These are phyloP conservation scores for Drosophila prostipennis DNA, from an alignment of 2,888 invertebrate genomes.

Conservation along the genomic window DNA sequence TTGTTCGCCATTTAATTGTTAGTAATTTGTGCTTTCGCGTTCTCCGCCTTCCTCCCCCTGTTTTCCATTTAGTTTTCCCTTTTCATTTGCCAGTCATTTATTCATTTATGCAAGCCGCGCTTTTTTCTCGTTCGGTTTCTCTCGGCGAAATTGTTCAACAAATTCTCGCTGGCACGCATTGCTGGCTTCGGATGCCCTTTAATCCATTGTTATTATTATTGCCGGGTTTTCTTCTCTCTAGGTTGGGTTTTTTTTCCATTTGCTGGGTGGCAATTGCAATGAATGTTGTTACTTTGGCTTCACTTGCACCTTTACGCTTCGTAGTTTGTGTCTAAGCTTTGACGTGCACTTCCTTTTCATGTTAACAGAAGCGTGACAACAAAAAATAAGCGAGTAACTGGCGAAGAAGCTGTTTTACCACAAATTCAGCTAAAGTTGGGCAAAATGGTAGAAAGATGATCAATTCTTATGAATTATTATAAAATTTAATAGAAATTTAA, in stretches of 20 bases:
- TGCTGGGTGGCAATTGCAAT: slow-evolving; percentile 71
- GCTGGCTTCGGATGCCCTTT: slow-evolving; percentile 66
- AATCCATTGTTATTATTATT: slow-evolving; percentile 53
- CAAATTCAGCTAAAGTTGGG: not conserved
- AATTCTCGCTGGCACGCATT: slow-evolving; percentile 78
- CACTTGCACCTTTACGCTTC: slow-evolving; percentile 81
- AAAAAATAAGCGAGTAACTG: slow-evolving; percentile 33
- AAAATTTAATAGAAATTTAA: too few species aligned
- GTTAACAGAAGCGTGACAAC: slow-evolving; percentile 61
- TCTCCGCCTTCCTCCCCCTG: slow-evolving; percentile 6
- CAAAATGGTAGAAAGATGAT: slow-evolving; percentile 7
- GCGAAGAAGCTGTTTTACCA: not conserved
- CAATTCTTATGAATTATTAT: too few species aligned
- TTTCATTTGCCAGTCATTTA: slow-evolving; percentile 58
- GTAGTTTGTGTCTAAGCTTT: slow-evolving; percentile 80
- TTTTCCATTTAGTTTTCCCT: slow-evolving; percentile 62
- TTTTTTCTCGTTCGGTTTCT: slow-evolving; percentile 18
- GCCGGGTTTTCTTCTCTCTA: slow-evolving; percentile 11
- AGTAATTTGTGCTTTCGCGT: slow-evolving; percentile 70
- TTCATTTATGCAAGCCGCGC: slow-evolving; percentile 63
- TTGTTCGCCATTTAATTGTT: slow-evolving; percentile 78
- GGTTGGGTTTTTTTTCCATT: slow-evolving; percentile 3
- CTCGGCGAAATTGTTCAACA: slow-evolving; percentile 75
- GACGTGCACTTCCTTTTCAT: slow-evolving; percentile 82
- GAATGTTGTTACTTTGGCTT: slow-evolving; percentile 75